phyloP scores from a whole-genome alignment of 2,888 invertebrate genomes.

The Oxyteleia sp. region DNA sequence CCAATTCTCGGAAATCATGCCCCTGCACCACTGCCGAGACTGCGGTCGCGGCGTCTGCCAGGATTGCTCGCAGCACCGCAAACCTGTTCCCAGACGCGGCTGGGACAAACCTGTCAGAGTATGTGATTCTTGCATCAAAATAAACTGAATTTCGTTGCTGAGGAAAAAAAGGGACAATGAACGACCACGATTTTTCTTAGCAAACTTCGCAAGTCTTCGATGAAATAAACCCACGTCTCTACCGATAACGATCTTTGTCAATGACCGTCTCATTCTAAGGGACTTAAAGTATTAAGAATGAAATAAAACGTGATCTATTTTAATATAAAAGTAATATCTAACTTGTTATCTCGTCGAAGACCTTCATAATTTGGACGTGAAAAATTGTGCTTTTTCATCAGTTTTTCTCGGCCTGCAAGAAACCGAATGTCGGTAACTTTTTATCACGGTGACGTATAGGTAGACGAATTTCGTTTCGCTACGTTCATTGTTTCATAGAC shows the following conservation, averaged over 20 bases:
- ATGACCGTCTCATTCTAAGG: too few relatives aligned
- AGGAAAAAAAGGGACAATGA: neutral
- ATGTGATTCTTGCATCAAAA: conserved; percentile 90
- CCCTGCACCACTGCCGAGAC: conserved; percentile 89
- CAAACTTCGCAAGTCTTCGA: neutral
- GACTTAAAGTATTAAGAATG: too few relatives aligned
- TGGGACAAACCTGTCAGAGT: conserved; percentile 92
- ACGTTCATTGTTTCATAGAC: neutral
- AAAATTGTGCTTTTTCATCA: too few relatives aligned
- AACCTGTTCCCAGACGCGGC: conserved; percentile 92
- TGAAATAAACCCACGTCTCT: too few relatives aligned
- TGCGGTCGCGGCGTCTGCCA: conserved; percentile 95
- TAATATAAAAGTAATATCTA: too few relatives aligned
- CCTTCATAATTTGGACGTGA: too few relatives aligned
- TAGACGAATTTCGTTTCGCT: too few relatives aligned
- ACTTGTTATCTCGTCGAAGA: too few relatives aligned
- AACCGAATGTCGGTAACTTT: too few relatives aligned
- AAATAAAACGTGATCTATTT: neutral
- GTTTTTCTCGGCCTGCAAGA: too few relatives aligned
- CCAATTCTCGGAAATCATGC: conserved; percentile 87
- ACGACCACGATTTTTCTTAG: neutral
- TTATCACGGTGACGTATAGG: too few relatives aligned
- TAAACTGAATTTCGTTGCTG: conserved; percentile 75
- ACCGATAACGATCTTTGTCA: too few relatives aligned
- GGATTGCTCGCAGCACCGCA: conserved; percentile 90